phyloP scores from a whole-genome alignment of 23 tunicate genomes.

The Phallusia fumigata region DNA sequence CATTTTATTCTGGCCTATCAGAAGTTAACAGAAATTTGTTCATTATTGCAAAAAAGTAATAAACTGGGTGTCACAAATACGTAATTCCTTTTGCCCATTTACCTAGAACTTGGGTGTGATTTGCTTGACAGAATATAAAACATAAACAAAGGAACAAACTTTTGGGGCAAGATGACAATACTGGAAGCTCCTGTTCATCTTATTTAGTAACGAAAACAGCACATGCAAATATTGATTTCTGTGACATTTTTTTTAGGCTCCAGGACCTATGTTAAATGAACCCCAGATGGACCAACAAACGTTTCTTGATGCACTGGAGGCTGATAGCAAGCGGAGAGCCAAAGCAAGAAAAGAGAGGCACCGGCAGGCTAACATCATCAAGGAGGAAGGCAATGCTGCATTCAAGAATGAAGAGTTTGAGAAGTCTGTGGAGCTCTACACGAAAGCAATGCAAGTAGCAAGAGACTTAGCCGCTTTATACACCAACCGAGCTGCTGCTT shows the following conservation, averaged over 20 bases:
- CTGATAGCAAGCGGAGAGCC: slow-evolving; percentile 61
- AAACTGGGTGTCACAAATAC: no score
- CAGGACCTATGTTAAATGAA: slow-evolving; percentile 13
- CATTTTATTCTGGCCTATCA: no score
- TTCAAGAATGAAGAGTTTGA: slow-evolving; percentile 43
- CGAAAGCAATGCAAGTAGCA: slow-evolving; percentile 59
- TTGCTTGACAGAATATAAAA: no score
- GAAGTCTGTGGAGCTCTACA: slow-evolving; percentile 53
- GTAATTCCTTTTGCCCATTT: no score
- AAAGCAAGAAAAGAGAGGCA: slow-evolving; percentile 78
- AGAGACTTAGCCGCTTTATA: slow-evolving; percentile 74
- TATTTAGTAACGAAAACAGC: no score
- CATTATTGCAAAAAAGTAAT: no score
- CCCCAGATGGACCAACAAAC: slow-evolving; percentile 61
- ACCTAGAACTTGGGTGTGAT: no score
- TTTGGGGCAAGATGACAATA: no score
- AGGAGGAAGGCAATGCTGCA: slow-evolving; percentile 64
- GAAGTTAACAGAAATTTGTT: no score
- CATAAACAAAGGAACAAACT: no score
- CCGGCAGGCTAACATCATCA: slow-evolving; percentile 61
- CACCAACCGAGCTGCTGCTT: slow-evolving; percentile 84
- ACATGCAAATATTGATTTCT: no score
- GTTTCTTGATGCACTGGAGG: slow-evolving; percentile 67
- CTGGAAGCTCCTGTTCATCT: no score
- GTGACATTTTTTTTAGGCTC: not conserved